A percentile compares a stretch with the other conserved stretches of the same genome.
phyloP scores from a whole-genome alignment of 2,888 invertebrate genomes.

The Hypsopygia costalis region DNA sequence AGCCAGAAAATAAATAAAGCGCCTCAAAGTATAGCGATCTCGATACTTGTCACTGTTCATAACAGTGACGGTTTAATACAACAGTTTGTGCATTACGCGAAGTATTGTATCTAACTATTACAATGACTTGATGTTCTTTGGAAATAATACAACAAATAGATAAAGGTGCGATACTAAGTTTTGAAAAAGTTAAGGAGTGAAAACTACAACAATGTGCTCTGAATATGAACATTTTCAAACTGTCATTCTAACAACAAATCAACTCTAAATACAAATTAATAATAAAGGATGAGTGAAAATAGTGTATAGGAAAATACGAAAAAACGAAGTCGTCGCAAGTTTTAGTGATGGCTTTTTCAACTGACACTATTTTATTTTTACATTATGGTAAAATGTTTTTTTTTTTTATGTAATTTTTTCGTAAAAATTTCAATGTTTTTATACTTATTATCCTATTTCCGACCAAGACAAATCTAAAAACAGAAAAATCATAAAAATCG shows the following conservation, averaged over 20 bases:
- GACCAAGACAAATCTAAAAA: too few relatives aligned
- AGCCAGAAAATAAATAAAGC: constrained; percentile 6
- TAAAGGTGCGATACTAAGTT: constrained; percentile 2
- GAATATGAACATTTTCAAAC: background rate
- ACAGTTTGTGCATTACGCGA: constrained; percentile 5
- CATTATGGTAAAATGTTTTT: too few relatives aligned
- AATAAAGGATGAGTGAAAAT: background rate
- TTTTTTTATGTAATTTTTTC: too few relatives aligned
- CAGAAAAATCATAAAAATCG: too few relatives aligned
- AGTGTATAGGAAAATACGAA: background rate
- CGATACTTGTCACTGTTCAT: background rate
- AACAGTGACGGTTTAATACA: background rate
- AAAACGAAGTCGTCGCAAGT: background rate
- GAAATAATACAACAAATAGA: background rate
- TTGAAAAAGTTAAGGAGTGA: background rate
- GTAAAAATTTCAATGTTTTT: too few relatives aligned
- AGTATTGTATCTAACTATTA: constrained; percentile 1
- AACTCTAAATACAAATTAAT: background rate
- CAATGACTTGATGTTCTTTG: too few relatives aligned
- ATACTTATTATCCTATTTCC: too few relatives aligned
- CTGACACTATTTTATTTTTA: too few relatives aligned
- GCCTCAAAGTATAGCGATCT: background rate
- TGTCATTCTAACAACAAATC: background rate
- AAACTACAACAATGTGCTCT: constrained; percentile 7
- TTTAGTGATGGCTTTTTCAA: too few relatives aligned